Evolutionary conservation across 2,797 vertebrate species (phyloP).

Genomic region (Peromyscus nudipes): DNA sequence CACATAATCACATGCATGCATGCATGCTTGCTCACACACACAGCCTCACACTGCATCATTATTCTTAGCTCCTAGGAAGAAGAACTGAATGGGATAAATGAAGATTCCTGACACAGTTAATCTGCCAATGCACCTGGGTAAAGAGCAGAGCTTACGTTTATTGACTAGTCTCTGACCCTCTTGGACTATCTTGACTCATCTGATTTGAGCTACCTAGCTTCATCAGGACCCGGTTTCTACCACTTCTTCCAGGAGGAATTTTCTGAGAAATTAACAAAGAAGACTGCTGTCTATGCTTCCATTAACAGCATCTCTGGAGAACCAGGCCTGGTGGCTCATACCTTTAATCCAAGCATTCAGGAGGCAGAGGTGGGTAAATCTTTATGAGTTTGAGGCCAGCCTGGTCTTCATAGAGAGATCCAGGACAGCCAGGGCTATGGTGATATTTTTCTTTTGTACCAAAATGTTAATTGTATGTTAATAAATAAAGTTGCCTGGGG

Average conservation of each 20-base stretch:
- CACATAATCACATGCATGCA: background rate
- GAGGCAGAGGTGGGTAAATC: background rate
- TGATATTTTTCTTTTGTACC: no score
- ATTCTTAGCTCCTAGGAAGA: constrained; percentile 31
- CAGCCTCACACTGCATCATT: background rate
- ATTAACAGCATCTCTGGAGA: background rate
- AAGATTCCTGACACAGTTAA: background rate
- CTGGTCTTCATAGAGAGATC: background rate
- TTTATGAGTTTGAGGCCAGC: background rate
- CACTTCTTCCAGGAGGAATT: constrained; percentile 38
- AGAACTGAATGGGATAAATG: background rate
- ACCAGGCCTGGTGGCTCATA: background rate
- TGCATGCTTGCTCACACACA: background rate
- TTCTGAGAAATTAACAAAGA: background rate
- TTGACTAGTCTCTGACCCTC: background rate
- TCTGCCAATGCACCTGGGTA: background rate
- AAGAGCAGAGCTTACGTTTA: background rate
- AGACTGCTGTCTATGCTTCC: background rate
- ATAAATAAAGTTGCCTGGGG: no score
- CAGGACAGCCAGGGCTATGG: background rate
- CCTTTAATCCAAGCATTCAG: background rate
- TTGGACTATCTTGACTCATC: background rate
- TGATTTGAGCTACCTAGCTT: background rate
- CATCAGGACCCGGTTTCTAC: background rate
- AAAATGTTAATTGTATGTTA: no score